phyloP scores from a whole-genome alignment of 2,113 vertebrate genomes.

The Bos javanicus region DNA sequence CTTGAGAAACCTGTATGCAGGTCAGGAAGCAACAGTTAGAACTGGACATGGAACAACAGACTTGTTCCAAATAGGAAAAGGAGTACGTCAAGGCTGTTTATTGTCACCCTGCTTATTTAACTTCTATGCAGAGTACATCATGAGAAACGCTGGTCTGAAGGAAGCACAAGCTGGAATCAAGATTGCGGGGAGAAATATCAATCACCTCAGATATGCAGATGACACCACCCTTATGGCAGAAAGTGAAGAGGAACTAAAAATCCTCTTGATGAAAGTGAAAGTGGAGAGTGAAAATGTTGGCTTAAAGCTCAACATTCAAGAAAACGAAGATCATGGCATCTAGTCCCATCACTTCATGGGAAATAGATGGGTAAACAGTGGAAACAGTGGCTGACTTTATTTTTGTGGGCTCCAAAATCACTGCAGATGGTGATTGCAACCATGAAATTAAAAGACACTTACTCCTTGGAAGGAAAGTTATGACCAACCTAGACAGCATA shows the following conservation, averaged over 20 bases:
- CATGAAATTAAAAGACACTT: background rate
- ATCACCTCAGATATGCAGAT: background rate
- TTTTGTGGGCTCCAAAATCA: background rate
- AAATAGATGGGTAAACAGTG: background rate
- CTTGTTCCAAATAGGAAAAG: background rate
- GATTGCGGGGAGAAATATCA: fast-evolving
- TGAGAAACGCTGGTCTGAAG: background rate
- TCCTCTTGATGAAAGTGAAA: background rate
- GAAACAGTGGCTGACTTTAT: background rate
- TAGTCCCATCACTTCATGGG: background rate
- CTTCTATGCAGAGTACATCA: background rate
- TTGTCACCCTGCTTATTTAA: background rate
- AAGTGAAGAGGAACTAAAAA: background rate
- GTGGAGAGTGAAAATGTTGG: background rate
- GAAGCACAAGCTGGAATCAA: background rate
- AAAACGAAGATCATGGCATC: background rate
- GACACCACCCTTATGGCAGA: background rate
- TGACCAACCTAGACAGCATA: background rate
- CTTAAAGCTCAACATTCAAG: background rate
- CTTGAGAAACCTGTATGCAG: background rate
- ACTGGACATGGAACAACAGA: background rate
- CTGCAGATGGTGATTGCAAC: background rate
- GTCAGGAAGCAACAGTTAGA: background rate
- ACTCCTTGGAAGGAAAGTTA: background rate
- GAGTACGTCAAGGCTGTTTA: fast-evolving